Evolutionary conservation across 2,113 vertebrate species (phyloP).

Genomic region (Pelusios castaneus): DNA sequence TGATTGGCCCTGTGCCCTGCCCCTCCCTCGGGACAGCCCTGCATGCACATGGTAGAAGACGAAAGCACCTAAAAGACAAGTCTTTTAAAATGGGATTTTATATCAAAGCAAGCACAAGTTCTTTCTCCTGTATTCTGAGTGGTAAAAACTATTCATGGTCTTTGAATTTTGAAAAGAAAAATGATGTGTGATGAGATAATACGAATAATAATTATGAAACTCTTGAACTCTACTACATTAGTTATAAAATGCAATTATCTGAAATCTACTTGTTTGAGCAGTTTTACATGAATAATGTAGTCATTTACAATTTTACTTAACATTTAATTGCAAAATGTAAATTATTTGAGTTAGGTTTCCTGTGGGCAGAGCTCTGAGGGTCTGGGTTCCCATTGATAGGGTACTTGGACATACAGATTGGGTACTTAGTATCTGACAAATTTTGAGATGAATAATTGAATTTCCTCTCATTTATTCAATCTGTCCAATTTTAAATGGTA

Average conservation of each 20-base stretch:
- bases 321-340: not conserved
- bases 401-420: no score
- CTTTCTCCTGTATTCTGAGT: not conserved
- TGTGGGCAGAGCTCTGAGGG: no score
- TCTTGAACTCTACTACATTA: not conserved
- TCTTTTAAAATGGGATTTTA: not conserved
- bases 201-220: slow-evolving; percentile 4
- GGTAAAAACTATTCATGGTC: not conserved
- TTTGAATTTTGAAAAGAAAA: not conserved
- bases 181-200: not conserved
- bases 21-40: no score
- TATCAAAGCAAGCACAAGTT: not conserved
- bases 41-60: no score
- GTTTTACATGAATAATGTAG: not conserved
- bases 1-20: no score
- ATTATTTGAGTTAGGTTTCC: no score
- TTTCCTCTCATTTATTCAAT: not conserved
- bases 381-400: no score
- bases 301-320: not conserved
- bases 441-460: not conserved
- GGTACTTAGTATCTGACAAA: not conserved
- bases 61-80: not conserved
- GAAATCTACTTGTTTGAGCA: not conserved
- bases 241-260: not conserved
- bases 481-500: not conserved